phyloP scores from a whole-genome alignment of 2,113 vertebrate genomes.

The Drymodes brunneopygia region DNA sequence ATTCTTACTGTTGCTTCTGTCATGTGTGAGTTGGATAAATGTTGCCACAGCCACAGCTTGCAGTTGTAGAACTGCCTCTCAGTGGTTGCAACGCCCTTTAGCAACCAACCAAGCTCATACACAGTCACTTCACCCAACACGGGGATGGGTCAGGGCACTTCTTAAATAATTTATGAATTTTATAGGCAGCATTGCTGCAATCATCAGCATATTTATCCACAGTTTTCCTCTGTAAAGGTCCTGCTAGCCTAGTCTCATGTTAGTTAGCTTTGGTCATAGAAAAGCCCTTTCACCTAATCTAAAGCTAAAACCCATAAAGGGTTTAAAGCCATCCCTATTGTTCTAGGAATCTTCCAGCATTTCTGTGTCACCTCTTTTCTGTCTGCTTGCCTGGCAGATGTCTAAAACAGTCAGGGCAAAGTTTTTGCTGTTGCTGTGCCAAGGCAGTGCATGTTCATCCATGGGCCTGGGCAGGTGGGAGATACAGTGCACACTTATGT shows the following conservation, averaged over 20 bases:
- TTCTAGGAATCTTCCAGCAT: background rate
- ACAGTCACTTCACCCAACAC: background rate
- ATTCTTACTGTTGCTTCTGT: background rate
- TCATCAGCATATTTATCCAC: background rate
- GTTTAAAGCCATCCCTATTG: background rate
- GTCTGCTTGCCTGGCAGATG: background rate
- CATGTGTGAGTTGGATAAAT: fast-evolving
- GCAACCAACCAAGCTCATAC: background rate
- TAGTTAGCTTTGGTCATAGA: background rate
- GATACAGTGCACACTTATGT: fast-evolving
- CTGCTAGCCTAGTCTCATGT: background rate
- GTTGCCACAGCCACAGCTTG: background rate
- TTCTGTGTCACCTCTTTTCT: background rate
- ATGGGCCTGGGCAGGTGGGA: background rate
- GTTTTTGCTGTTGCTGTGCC: background rate
- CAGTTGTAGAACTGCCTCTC: background rate
- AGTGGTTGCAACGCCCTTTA: background rate
- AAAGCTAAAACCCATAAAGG: background rate
- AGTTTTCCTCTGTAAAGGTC: background rate
- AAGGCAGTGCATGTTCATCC: background rate
- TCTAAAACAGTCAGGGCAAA: background rate
- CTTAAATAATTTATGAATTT: background rate
- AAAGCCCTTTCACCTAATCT: background rate
- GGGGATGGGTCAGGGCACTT: background rate
- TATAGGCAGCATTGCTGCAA: background rate